Conservation (phyloP, 2,797 vertebrate genomes). For the Acridotheres tristis region DNA sequence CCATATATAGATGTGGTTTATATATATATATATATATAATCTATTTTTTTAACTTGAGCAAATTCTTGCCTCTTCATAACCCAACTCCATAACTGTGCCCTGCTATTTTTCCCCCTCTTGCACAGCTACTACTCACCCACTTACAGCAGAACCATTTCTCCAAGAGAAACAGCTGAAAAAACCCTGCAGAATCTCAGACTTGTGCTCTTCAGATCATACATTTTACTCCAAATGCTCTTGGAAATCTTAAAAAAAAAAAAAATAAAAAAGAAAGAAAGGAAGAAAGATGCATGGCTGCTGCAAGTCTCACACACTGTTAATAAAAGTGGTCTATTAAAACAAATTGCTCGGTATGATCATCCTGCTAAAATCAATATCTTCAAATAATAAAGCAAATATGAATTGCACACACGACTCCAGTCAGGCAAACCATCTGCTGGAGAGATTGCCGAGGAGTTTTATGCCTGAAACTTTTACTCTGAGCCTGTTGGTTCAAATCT, state of each 20-base stretch:
- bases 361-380: slow-evolving; percentile 35
- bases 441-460: neutral
- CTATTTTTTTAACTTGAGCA: neutral
- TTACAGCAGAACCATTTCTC: neutral
- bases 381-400: neutral
- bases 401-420: neutral
- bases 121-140: neutral
- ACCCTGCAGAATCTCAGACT: neutral
- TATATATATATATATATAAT: neutral
- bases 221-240: neutral
- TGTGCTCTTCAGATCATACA: neutral
- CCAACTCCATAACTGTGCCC: neutral
- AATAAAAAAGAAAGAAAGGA: neutral
- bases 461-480: neutral
- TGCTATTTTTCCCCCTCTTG: neutral
- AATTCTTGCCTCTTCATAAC: neutral
- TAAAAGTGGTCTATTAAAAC: neutral
- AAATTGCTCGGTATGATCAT: neutral
- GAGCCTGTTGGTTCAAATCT: neutral
- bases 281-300: neutral
- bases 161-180: neutral
- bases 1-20: neutral
- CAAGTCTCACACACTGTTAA: neutral
- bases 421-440: neutral
- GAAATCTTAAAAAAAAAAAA: neutral